A percentile compares a stretch with the other conserved stretches of the same genome.
Conservation (phyloP, 1,140 invertebrate species). For the Hydropsyche tenuis region DNA sequence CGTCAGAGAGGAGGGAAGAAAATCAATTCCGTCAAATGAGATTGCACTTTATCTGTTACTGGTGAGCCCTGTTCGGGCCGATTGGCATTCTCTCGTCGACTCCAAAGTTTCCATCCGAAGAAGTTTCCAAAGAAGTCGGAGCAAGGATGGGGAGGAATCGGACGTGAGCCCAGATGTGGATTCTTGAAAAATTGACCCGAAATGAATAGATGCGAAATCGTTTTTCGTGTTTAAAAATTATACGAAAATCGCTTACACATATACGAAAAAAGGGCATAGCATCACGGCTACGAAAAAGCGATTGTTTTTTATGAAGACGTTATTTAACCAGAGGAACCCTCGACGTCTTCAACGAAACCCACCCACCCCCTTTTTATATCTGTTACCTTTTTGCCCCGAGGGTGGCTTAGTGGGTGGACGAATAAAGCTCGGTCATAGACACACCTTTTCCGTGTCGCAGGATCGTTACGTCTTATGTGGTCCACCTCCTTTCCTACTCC, state of each 20-base stretch:
- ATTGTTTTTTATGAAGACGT: constrained; percentile 39
- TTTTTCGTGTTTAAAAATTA: too few relatives aligned
- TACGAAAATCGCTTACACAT: too few relatives aligned
- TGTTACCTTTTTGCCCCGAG: constrained; percentile 39
- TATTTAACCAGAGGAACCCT: constrained; percentile 20
- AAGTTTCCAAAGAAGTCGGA: too few relatives aligned
- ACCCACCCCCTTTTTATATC: not conserved
- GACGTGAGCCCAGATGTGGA: too few relatives aligned
- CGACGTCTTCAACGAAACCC: not conserved
- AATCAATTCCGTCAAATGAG: constrained; percentile 37
- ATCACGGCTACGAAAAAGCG: not conserved
- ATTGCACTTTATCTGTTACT: constrained; percentile 37
- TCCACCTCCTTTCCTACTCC: not conserved
- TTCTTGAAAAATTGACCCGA: too few relatives aligned
- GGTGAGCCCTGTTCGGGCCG: not conserved
- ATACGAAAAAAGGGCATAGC: too few relatives aligned
- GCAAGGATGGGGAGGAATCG: too few relatives aligned
- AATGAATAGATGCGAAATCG: too few relatives aligned
- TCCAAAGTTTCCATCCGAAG: not conserved
- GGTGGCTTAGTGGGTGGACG: constrained; percentile 16
- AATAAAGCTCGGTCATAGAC: constrained; percentile 45
- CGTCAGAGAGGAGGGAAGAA: too few relatives aligned
- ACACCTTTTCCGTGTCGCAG: constrained; percentile 42
- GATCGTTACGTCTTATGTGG: constrained; percentile 42
- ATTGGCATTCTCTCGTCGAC: constrained; percentile 28